phyloP scores from a whole-genome alignment of 2,797 vertebrate species.

The Octomys mimax region DNA sequence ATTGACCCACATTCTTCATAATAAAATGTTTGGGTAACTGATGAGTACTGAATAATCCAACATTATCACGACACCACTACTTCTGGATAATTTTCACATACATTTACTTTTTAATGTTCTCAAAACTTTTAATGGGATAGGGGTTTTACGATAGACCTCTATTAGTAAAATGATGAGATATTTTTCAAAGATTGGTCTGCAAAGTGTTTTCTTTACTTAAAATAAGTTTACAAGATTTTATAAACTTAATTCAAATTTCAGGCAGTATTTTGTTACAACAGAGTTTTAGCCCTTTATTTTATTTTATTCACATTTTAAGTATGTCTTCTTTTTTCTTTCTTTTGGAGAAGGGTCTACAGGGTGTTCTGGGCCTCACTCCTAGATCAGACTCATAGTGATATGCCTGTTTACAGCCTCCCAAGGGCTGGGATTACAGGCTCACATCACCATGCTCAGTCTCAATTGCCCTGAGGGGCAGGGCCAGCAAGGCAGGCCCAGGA shows the following conservation, averaged over 20 bases:
- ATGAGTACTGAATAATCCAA: neutral
- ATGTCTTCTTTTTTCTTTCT: neutral
- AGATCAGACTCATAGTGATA: no score
- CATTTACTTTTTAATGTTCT: neutral
- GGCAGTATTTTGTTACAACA: neutral
- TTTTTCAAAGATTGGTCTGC: neutral
- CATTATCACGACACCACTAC: neutral
- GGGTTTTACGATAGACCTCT: neutral
- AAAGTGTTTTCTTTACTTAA: slow-evolving; percentile 16
- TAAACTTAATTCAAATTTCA: neutral
- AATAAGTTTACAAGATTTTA: neutral
- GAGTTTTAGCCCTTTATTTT: neutral
- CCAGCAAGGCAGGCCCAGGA: no score
- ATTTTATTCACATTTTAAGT: slow-evolving; percentile 9
- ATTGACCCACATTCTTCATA: neutral
- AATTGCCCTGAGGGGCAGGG: no score
- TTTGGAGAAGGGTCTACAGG: no score
- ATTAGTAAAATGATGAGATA: neutral
- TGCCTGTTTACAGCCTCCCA: no score
- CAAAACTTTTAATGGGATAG: neutral
- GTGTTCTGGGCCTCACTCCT: no score
- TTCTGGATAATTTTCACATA: neutral
- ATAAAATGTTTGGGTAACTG: neutral
- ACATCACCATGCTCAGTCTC: no score
- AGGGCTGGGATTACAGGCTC: no score